Conservation (phyloP, 2,888 invertebrate species). For the Dryocosmus kuriphilus region DNA sequence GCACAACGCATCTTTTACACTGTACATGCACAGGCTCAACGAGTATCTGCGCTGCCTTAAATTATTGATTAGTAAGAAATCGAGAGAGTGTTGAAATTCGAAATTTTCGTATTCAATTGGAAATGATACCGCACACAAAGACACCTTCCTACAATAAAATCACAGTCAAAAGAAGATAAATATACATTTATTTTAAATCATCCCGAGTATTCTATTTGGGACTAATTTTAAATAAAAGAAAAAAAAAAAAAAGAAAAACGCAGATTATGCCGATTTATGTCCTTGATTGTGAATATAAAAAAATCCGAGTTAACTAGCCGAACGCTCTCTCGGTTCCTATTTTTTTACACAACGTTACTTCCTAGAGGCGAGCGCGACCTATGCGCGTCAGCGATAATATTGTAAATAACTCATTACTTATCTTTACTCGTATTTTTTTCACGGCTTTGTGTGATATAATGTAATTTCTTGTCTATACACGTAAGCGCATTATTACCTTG, state of each 20-base stretch:
- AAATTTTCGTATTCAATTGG: slow-evolving; percentile 42
- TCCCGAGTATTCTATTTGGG: neutral
- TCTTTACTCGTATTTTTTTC: slow-evolving; percentile 60
- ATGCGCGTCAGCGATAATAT: slow-evolving; percentile 71
- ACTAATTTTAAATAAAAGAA: slow-evolving; percentile 45
- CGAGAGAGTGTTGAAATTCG: slow-evolving; percentile 49
- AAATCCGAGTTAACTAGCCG: neutral
- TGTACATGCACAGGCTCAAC: slow-evolving; percentile 75
- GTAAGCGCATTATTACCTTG: slow-evolving; percentile 74
- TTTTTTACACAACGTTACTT: slow-evolving; percentile 66
- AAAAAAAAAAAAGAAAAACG: slow-evolving; percentile 25
- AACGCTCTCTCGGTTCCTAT: slow-evolving; percentile 68
- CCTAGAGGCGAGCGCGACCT: slow-evolving; percentile 69
- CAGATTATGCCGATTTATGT: slow-evolving; percentile 37
- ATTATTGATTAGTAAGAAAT: slow-evolving; percentile 49
- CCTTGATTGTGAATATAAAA: slow-evolving; percentile 17
- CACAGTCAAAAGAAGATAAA: slow-evolving; percentile 34
- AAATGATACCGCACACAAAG: slow-evolving; percentile 20
- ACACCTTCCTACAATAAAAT: slow-evolving; percentile 27
- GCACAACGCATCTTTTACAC: slow-evolving; percentile 78
- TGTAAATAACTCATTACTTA: slow-evolving; percentile 71
- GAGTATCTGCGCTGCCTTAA: slow-evolving; percentile 72
- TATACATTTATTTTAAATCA: slow-evolving; percentile 23
- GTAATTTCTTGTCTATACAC: slow-evolving; percentile 71
- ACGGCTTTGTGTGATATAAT: slow-evolving; percentile 65